Percentiles rank a stretch among this genome's conserved stretches.
These are phyloP conservation scores for Lagorchestes hirsutus DNA, from an alignment of 2,797 vertebrate genomes.

Conservation along the genomic window DNA sequence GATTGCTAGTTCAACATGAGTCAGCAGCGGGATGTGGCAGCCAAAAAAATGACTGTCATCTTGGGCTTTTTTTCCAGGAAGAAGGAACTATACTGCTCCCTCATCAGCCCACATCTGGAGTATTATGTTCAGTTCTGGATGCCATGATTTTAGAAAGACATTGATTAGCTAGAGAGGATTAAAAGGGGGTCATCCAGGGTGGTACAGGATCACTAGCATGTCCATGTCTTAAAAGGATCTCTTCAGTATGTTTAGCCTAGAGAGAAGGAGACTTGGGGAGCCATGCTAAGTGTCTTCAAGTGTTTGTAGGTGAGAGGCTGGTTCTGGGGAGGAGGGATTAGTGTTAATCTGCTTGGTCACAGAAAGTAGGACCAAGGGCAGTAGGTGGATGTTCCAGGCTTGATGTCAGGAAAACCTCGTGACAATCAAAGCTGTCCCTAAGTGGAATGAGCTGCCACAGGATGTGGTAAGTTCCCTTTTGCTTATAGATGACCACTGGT, in stretches of 20 bases:
- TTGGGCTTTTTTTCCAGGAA: background rate
- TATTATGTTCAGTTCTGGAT: background rate
- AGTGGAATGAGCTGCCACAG: background rate
- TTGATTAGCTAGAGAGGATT: background rate
- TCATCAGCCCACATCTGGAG: background rate
- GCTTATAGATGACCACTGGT: background rate
- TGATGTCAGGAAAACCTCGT: background rate
- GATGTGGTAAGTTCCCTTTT: background rate
- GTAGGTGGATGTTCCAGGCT: background rate
- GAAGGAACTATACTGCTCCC: background rate
- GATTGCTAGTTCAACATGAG: background rate
- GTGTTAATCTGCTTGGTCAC: background rate
- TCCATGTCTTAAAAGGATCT: background rate
- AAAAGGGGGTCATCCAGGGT: background rate
- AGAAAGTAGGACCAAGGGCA: background rate
- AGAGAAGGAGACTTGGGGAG: background rate
- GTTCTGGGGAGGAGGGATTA: background rate
- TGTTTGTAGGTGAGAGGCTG: background rate
- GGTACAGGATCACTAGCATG: background rate
- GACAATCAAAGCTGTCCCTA: background rate
- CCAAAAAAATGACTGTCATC: background rate
- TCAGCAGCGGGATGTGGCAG: background rate
- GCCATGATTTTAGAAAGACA: background rate
- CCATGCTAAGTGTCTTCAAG: background rate
- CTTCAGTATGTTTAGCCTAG: background rate